These are phyloP conservation scores for Erythrocercus mccallii DNA, from an alignment of 2,113 vertebrate species.

Conservation along the genomic window DNA sequence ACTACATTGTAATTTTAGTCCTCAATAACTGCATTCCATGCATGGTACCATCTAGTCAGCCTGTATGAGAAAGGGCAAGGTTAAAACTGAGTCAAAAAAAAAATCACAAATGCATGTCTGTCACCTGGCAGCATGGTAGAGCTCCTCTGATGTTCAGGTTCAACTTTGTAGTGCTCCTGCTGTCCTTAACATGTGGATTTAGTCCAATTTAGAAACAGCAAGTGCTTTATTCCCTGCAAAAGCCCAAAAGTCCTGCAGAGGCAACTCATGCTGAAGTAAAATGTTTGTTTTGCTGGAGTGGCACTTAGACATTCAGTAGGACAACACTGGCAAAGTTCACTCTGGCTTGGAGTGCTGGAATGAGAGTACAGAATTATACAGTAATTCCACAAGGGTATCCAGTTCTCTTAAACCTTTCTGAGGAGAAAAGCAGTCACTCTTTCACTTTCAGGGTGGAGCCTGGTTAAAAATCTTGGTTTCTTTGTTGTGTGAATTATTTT, in stretches of 20 bases:
- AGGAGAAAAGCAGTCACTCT: background rate
- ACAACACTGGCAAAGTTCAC: background rate
- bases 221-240: background rate
- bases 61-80: background rate
- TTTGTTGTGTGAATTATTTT: background rate
- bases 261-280: background rate
- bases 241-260: background rate
- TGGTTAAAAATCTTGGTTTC: background rate
- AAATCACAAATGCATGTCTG: background rate
- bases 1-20: background rate
- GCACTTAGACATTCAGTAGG: background rate
- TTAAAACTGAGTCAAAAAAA: background rate
- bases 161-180: background rate
- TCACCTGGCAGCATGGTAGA: background rate
- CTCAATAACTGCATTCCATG: background rate
- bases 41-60: background rate
- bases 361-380: background rate
- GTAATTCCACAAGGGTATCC: background rate
- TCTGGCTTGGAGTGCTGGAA: background rate
- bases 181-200: background rate
- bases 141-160: background rate
- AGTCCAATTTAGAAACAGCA: background rate
- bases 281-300: background rate
- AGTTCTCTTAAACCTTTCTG: background rate
- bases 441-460: background rate